A percentile compares a stretch with the other conserved stretches of the same genome.
Evolutionary conservation across 2,888 invertebrate species (phyloP).

Genomic region (Pammene fasciana): DNA sequence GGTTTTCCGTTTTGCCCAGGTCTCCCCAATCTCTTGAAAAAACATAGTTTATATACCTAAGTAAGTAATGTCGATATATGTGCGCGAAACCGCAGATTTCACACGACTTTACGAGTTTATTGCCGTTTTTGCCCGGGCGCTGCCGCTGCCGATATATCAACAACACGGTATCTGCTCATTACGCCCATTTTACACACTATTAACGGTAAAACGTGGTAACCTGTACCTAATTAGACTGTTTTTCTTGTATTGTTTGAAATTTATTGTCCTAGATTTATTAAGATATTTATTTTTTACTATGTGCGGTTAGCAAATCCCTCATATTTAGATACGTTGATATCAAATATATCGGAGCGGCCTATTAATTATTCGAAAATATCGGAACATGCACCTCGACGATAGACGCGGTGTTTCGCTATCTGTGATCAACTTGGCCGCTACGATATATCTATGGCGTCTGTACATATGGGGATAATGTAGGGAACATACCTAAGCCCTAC

Average conservation of each 20-base stretch:
- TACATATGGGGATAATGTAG: too few relatives aligned
- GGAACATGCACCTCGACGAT: too few relatives aligned
- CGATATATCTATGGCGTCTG: too few relatives aligned
- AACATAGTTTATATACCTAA: neutral
- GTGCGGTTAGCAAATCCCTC: too few relatives aligned
- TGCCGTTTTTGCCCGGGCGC: conserved; percentile 12
- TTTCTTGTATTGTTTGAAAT: neutral
- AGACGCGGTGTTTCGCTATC: too few relatives aligned
- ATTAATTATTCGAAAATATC: too few relatives aligned
- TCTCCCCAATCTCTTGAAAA: neutral
- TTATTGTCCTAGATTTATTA: conserved; percentile 9
- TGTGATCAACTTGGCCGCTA: too few relatives aligned
- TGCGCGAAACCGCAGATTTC: conserved; percentile 30
- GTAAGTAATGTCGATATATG: neutral
- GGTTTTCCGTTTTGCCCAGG: neutral
- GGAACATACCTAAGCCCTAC: too few relatives aligned
- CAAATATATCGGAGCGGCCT: too few relatives aligned
- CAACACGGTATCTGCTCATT: conserved; percentile 26
- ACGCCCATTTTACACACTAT: conserved; percentile 8
- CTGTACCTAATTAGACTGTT: conserved; percentile 2
- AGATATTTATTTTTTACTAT: neutral
- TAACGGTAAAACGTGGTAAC: conserved; percentile 19
- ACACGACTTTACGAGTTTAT: conserved; percentile 30
- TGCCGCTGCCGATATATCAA: conserved; percentile 4
- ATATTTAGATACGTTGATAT: too few relatives aligned